phyloP scores from a whole-genome alignment of 2,888 invertebrate species.

The Aphidius colemani region DNA sequence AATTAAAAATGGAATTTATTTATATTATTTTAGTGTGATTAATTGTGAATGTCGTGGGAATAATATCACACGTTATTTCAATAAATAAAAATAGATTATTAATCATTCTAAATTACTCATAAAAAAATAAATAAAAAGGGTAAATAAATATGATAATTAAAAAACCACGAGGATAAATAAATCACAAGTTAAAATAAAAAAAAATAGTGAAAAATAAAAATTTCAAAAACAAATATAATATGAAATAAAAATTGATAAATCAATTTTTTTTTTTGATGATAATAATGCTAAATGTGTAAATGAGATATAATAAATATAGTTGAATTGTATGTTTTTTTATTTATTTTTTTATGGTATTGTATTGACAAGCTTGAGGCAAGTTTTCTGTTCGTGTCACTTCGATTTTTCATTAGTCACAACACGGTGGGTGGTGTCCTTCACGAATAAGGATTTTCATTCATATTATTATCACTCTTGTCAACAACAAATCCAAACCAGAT shows the following conservation, averaged over 20 bases:
- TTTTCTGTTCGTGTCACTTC: conserved; percentile 25
- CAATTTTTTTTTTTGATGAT: not conserved
- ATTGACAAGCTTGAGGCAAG: conserved; percentile 24
- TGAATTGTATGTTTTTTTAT: not conserved
- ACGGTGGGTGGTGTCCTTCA: conserved; percentile 35
- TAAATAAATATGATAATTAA: not conserved
- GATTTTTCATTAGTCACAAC: conserved; percentile 35
- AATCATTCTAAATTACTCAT: too few species aligned
- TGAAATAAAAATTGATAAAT: not conserved
- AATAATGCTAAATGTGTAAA: not conserved
- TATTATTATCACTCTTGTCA: conserved; percentile 17
- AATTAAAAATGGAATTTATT: too few species aligned
- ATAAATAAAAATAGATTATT: too few species aligned
- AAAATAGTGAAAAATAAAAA: not conserved
- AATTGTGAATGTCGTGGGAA: not conserved
- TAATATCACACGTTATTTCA: too few species aligned
- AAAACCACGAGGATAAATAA: not conserved
- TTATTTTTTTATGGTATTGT: not conserved
- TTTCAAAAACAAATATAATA: not conserved
- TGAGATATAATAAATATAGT: conserved; percentile 13
- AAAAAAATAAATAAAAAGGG: too few species aligned
- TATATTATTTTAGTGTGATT: too few species aligned
- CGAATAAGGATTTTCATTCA: conserved; percentile 23
- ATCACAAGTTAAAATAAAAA: not conserved
- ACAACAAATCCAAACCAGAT: conserved; percentile 15